Percentiles rank a stretch among this genome's conserved stretches.
Conservation (phyloP, 2,113 vertebrate species). For the Petaurus breviceps region DNA sequence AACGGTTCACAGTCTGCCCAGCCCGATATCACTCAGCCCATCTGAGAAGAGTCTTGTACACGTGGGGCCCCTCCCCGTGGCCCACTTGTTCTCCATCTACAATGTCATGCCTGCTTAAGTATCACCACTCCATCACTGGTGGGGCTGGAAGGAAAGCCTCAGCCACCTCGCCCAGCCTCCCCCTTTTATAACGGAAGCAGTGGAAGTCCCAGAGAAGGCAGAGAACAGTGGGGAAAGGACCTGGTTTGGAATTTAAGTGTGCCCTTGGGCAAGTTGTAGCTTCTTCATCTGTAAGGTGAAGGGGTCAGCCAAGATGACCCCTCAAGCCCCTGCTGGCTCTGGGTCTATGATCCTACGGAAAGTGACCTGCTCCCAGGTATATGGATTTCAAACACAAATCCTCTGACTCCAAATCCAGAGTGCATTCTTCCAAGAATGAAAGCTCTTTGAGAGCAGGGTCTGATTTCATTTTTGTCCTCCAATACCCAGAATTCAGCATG, state of each 20-base stretch:
- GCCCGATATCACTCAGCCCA: not conserved
- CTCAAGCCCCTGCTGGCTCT: not conserved
- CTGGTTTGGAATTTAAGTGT: not conserved
- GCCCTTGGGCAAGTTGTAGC: not conserved
- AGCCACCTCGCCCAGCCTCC: not conserved
- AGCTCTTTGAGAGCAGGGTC: not conserved
- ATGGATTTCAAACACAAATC: not conserved
- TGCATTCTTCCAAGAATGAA: not conserved
- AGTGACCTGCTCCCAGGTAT: not conserved
- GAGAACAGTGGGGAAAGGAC: not conserved
- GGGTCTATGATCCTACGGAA: not conserved
- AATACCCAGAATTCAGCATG: not conserved
- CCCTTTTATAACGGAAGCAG: not conserved
- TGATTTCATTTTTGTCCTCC: not conserved
- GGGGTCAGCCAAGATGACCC: accelerated
- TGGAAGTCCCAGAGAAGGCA: not conserved
- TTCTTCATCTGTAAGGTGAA: not conserved
- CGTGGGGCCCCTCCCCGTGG: not conserved
- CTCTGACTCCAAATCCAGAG: not conserved
- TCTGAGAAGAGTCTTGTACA: not conserved
- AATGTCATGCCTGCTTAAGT: not conserved
- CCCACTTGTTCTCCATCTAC: not conserved
- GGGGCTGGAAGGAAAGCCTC: not conserved
- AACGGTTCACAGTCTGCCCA: not conserved
- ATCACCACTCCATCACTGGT: not conserved